Percentiles rank a stretch among this genome's conserved stretches.
Conservation (phyloP, 2,797 vertebrate genomes). For the Staurois parvus region DNA sequence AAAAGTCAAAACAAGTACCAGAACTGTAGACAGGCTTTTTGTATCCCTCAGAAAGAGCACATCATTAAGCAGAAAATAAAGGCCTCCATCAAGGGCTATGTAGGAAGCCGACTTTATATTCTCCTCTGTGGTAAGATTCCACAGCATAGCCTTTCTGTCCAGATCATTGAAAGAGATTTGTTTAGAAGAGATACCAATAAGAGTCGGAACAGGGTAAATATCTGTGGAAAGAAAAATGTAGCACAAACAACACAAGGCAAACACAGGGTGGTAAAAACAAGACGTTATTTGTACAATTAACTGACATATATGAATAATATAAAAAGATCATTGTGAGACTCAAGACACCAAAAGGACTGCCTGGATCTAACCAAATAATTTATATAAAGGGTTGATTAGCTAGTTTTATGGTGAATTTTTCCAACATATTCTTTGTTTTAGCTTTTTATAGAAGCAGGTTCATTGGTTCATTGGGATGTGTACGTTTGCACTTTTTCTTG, state of each 20-base stretch:
- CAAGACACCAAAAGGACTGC: too few species aligned
- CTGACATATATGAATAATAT: too few species aligned
- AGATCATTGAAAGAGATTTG: conserved; percentile 69
- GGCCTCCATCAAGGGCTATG: conserved; percentile 66
- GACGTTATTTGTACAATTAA: too few species aligned
- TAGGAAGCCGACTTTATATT: conserved; percentile 68
- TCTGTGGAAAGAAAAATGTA: conserved; percentile 64
- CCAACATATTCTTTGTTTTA: too few species aligned
- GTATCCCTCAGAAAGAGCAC: conserved; percentile 68
- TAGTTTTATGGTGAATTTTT: too few species aligned
- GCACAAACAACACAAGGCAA: background rate
- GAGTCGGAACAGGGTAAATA: conserved; percentile 67
- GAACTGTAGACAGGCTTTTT: conserved; percentile 62
- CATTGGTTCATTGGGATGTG: too few species aligned
- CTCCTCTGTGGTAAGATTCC: conserved; percentile 65
- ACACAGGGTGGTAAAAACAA: too few species aligned
- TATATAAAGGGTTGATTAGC: too few species aligned
- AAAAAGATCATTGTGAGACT: too few species aligned
- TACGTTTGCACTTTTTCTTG: too few species aligned
- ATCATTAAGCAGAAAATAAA: conserved; percentile 66
- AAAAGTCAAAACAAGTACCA: conserved; percentile 67
- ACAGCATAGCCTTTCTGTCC: conserved; percentile 67
- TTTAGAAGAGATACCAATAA: conserved; percentile 68
- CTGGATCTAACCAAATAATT: too few species aligned
- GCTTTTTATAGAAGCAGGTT: too few species aligned